These are phyloP conservation scores for Nemapogon koenigi DNA, from an alignment of 2,888 invertebrate species.

Conservation along the genomic window DNA sequence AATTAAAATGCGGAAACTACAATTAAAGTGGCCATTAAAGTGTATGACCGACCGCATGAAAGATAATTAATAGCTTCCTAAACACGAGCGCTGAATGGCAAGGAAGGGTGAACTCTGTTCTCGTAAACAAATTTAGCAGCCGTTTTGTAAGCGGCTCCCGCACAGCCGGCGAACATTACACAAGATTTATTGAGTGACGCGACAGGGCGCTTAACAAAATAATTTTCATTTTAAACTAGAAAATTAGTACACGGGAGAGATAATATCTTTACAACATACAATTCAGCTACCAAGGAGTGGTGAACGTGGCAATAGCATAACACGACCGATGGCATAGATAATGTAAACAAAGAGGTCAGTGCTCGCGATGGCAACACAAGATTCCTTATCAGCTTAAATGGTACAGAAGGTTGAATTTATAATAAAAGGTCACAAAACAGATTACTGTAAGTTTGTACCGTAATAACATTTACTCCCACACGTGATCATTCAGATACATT, in stretches of 20 bases:
- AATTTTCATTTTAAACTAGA: too few relatives aligned
- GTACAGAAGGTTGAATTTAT: not conserved
- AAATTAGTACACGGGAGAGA: too few relatives aligned
- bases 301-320: too few relatives aligned
- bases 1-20: slow-evolving; percentile 12
- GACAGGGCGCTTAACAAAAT: too few relatives aligned
- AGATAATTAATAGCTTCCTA: slow-evolving; percentile 13
- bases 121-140: not conserved
- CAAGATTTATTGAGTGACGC: too few relatives aligned
- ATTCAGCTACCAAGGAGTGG: too few relatives aligned
- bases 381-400: slow-evolving; percentile 17
- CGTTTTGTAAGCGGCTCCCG: slow-evolving; percentile 1
- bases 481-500: too few relatives aligned
- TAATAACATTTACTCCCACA: too few relatives aligned
- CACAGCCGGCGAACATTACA: too few relatives aligned
- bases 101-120: slow-evolving; percentile 6
- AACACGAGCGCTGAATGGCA: slow-evolving; percentile 9
- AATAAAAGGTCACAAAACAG: slow-evolving; percentile 2
- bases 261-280: too few relatives aligned
- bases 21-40: slow-evolving; percentile 13
- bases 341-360: slow-evolving; percentile 24
- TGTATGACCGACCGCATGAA: slow-evolving; percentile 7
- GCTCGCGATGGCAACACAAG: slow-evolving; percentile 18
- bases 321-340: not conserved
- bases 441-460: too few relatives aligned